phyloP scores from a whole-genome alignment of 2,113 vertebrate species.

The Dicrurus megarhynchus region DNA sequence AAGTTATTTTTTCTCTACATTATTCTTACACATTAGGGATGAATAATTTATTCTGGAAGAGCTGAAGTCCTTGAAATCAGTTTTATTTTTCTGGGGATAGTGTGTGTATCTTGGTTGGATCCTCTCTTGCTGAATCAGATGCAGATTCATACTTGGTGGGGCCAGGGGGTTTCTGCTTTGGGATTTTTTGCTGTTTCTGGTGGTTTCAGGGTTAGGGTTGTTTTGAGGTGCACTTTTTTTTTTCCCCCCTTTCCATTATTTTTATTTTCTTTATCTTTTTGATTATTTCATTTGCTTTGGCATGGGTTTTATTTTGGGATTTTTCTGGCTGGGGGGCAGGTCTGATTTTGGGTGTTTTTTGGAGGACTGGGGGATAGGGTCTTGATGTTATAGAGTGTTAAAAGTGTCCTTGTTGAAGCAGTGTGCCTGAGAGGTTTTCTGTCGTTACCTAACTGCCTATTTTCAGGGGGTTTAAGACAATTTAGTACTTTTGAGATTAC shows the following conservation, averaged over 20 bases:
- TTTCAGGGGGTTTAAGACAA: neutral
- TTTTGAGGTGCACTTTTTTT: neutral
- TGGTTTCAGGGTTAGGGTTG: neutral
- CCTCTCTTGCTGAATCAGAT: neutral
- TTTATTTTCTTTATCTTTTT: neutral
- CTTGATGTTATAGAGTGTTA: neutral
- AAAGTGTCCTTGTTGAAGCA: neutral
- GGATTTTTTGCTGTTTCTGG: neutral
- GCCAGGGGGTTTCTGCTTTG: fast-evolving
- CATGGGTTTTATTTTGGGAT: neutral
- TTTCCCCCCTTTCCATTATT: neutral
- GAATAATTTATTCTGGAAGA: neutral
- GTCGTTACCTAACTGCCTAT: neutral
- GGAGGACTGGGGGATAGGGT: fast-evolving
- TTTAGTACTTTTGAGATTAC: slow-evolving; percentile 23
- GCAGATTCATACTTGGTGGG: neutral
- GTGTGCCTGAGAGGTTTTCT: neutral
- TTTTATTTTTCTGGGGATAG: neutral
- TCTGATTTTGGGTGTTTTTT: fast-evolving
- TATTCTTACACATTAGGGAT: neutral
- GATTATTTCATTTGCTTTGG: neutral
- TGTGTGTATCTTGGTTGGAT: neutral
- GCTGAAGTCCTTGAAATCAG: neutral
- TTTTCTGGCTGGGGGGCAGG: too few species aligned
- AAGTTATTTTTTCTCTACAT: neutral